phyloP scores from a whole-genome alignment of 1,140 invertebrate genomes.

The Atta colombica region DNA sequence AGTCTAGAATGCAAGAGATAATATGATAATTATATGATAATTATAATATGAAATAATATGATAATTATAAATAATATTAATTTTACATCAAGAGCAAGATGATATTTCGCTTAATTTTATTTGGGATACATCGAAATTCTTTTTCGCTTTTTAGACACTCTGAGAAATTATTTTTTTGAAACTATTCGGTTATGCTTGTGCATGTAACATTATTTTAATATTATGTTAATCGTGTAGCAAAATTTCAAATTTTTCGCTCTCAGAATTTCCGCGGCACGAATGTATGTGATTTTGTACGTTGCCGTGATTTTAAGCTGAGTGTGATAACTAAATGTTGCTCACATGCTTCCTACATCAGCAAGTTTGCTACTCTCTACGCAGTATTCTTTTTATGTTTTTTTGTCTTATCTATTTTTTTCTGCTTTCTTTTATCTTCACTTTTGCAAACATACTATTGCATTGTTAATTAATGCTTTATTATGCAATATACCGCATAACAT shows the following conservation, averaged over 20 bases:
- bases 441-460: neutral
- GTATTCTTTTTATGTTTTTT: neutral
- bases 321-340: conserved; percentile 28
- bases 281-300: conserved; percentile 45
- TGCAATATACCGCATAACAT: neutral
- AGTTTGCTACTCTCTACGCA: neutral
- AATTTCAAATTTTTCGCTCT: conserved; percentile 22
- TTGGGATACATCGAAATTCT: conserved; percentile 37
- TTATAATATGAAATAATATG: neutral
- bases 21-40: neutral
- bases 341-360: conserved; percentile 8
- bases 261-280: conserved; percentile 42
- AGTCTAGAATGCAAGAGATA: neutral
- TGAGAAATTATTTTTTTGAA: conserved; percentile 29
- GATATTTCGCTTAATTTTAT: conserved; percentile 36
- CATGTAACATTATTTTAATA: neutral
- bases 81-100: conserved; percentile 2
- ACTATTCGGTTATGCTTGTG: neutral
- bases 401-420: neutral
- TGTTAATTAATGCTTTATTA: neutral
- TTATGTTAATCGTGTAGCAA: neutral
- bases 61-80: neutral
- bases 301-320: conserved; percentile 35
- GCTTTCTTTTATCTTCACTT: neutral
- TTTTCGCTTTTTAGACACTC: conserved; percentile 50